phyloP scores from a whole-genome alignment of 2,797 vertebrate genomes.

The Halcyon leucocephala region DNA sequence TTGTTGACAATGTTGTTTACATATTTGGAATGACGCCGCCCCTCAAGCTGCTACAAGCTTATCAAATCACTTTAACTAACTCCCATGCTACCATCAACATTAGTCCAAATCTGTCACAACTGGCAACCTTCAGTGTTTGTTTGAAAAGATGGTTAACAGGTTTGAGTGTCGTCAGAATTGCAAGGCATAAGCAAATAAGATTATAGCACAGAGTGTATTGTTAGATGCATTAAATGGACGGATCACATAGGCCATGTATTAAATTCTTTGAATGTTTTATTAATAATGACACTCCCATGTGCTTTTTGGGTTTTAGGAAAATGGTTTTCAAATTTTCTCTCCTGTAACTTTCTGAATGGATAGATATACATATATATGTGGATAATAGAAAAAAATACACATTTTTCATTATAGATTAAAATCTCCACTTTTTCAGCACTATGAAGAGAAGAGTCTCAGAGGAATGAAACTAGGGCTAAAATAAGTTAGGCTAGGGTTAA shows the following conservation, averaged over 20 bases:
- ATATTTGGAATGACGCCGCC: constrained; percentile 68
- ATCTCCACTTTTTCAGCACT: background rate
- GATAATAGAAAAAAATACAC: background rate
- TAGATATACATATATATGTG: background rate
- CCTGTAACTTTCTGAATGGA: background rate
- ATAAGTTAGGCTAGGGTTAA: constrained; percentile 49
- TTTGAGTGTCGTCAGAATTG: constrained; percentile 53
- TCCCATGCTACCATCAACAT: constrained; percentile 70
- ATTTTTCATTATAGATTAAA: background rate
- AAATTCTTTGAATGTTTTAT: constrained; percentile 16
- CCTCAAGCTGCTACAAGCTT: constrained; percentile 78
- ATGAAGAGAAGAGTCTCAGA: background rate
- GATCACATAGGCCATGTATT: background rate
- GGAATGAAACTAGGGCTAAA: background rate
- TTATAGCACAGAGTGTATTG: background rate
- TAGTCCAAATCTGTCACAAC: constrained; percentile 80
- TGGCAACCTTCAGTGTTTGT: constrained; percentile 78
- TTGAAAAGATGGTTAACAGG: constrained; percentile 74
- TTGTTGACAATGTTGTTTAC: constrained; percentile 78
- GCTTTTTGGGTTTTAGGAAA: background rate
- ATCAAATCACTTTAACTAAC: constrained; percentile 77
- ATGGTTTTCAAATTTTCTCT: background rate
- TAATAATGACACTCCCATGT: background rate
- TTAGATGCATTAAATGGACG: background rate
- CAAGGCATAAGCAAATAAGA: constrained; percentile 54